Conservation (phyloP, 2,113 vertebrate species). For the Falco punctatus region DNA sequence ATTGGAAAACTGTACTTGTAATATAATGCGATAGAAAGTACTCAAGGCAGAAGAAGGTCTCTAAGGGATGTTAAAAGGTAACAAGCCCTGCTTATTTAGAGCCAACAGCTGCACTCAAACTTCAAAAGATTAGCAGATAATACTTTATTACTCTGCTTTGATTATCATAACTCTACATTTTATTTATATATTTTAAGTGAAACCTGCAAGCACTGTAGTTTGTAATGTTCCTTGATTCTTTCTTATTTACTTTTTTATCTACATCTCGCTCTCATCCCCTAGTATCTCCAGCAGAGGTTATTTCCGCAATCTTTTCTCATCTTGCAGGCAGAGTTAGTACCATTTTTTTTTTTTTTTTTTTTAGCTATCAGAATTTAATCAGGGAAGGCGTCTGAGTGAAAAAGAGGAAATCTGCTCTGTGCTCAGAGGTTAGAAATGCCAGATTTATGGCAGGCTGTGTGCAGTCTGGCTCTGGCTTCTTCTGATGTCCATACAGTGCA, state of each 20-base stretch:
- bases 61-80: conserved; percentile 33
- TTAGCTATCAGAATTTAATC: not conserved
- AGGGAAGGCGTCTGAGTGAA: not conserved
- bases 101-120: conserved; percentile 35
- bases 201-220: not conserved
- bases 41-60: conserved; percentile 1
- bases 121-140: conserved; percentile 23
- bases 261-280: not conserved
- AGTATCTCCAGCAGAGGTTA: not conserved
- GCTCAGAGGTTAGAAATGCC: not conserved
- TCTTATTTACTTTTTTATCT: not conserved
- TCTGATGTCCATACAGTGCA: rapidly evolving
- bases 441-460: not conserved
- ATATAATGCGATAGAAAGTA: conserved; percentile 24
- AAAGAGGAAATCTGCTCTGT: not conserved
- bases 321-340: not conserved
- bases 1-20: conserved; percentile 47
- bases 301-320: conserved; percentile 13
- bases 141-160: not conserved
- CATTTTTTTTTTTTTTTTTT: not conserved
- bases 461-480: not conserved
- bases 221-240: not conserved
- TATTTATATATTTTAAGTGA: not conserved
- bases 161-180: not conserved
- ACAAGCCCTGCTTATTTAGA: not conserved